Percentiles rank a stretch among this genome's conserved stretches.
These are phyloP conservation scores for Gymnobelideus leadbeateri DNA, from an alignment of 2,113 vertebrate species.

Conservation along the genomic window DNA sequence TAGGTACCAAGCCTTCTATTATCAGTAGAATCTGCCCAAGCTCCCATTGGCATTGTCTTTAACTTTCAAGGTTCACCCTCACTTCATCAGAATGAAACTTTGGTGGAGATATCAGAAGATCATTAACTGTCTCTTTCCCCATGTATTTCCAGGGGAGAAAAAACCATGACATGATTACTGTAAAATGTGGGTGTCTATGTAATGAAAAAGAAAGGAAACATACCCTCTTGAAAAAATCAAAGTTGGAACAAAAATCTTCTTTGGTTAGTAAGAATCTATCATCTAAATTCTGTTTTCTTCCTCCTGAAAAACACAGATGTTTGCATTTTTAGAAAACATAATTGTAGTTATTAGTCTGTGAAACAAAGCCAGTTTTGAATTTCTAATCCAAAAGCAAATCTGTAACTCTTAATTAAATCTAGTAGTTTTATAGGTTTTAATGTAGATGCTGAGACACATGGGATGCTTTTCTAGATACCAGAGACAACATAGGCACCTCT, in stretches of 20 bases:
- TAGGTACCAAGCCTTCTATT: not conserved
- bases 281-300: constrained; percentile 78
- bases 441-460: not conserved
- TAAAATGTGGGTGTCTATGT: not conserved
- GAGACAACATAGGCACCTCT: not conserved
- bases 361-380: not conserved
- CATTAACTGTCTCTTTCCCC: not conserved
- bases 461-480: not conserved
- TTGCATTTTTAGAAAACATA: constrained; percentile 26
- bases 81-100: not conserved
- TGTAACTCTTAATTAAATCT: not conserved
- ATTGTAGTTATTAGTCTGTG: not conserved
- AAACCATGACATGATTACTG: not conserved
- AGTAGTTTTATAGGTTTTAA: not conserved
- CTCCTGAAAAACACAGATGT: constrained; percentile 78
- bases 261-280: constrained; percentile 35
- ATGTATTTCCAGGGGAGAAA: not conserved
- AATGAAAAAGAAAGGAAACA: not conserved
- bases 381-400: not conserved
- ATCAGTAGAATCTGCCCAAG: not conserved
- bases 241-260: constrained; percentile 81
- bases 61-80: not conserved
- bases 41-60: not conserved
- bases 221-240: constrained; percentile 60
- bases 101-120: not conserved